Percentiles rank a stretch among this genome's conserved stretches.
These are phyloP conservation scores for Monochamus saltuarius DNA, from an alignment of 1,140 invertebrate species.

Conservation along the genomic window DNA sequence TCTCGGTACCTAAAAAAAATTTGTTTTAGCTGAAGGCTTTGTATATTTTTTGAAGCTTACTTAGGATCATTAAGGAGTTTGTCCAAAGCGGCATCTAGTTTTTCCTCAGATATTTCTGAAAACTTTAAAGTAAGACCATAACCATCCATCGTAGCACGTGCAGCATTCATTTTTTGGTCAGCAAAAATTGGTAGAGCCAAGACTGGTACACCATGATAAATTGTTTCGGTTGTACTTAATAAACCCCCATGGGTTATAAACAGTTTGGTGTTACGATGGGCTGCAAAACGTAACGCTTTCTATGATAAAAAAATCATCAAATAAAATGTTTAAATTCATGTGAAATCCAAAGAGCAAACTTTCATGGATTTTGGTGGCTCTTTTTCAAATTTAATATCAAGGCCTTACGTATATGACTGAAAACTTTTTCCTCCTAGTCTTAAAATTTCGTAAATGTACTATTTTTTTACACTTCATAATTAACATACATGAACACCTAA, in stretches of 20 bases:
- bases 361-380: no score
- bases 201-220: conserved; percentile 69
- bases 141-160: conserved; percentile 51
- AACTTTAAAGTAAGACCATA: conserved; percentile 51
- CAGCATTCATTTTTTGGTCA: conserved; percentile 63
- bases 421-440: no score
- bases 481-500: no score
- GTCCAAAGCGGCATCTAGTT: conserved; percentile 8
- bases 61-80: conserved; percentile 14
- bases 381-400: no score
- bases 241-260: conserved; percentile 54
- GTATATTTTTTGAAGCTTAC: neutral
- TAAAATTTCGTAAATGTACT: no score
- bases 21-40: neutral
- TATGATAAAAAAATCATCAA: no score
- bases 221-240: conserved; percentile 67
- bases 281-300: no score
- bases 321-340: no score
- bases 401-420: no score
- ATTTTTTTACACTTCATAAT: no score
- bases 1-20: conserved; percentile 36
- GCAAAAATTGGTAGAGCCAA: conserved; percentile 67
- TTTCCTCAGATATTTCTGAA: conserved; percentile 30
- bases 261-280: conserved; percentile 36
- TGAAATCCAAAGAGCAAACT: no score